Base-by-base conservation (phyloP, 2,797 vertebrate genomes). In the Dendrocincla tyrannina region DNA sequence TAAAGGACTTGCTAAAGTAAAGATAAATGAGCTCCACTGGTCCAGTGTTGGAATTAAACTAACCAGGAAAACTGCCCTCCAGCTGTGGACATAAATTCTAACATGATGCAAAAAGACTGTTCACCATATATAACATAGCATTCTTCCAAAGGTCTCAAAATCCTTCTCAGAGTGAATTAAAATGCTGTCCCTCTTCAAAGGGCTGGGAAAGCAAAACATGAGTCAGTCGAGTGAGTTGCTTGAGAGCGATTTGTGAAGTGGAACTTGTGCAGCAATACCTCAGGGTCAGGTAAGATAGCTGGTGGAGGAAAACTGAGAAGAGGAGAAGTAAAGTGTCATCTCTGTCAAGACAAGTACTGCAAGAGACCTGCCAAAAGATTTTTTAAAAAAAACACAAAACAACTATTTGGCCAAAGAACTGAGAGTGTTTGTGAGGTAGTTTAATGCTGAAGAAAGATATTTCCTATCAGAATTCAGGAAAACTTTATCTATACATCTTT, bases 401-500 rank as follows among this genome's bases (percentile, higher is more conserved):
- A 52, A 30, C 30, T 27, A 28, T 83, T 67, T 77, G 68, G 18
- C 12, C 39, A 39, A 81, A 81, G 50, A 78, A 69, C 6, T 64
- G 55, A 77, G 84, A 39, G 5, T 75, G 28, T 44, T 79, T 35
- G 41, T 72, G 33, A 41, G 25, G 53, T 30, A 39, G 18, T 25
- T 79, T 70, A 46, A 28, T 64, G 28, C 16, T 68, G 46, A 75
- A 89, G 58, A 14, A 20, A 52, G 14, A 41, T 4, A 17, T 53
- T 87, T 89, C 42, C 17, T 22, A 70, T n/a, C 16, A 72, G 44
- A 44, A 22, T 39, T 72, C 12, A 39, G 11, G 30, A 72, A 72
- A 81, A 69, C 3, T 24, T 80, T 27, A 59, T 25, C 73, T 52
- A 5, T 49, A 60, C 68, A 93, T 97, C 95, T 94, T 98, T 97